A percentile compares a stretch with the other conserved stretches of the same genome.
phyloP scores from a whole-genome alignment of 2,888 invertebrate species.

The Tuta absoluta region DNA sequence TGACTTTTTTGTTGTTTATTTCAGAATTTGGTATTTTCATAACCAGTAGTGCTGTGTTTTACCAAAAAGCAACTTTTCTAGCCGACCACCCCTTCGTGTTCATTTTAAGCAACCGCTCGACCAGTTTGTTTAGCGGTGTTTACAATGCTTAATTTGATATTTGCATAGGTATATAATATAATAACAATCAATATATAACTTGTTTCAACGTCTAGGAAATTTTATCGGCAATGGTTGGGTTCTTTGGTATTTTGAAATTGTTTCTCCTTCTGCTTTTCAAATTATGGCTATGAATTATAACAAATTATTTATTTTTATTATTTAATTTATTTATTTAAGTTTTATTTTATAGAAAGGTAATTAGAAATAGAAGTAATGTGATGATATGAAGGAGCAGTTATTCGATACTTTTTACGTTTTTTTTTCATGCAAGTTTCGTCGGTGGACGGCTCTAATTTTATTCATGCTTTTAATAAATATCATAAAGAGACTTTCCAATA shows the following conservation, averaged over 20 bases:
- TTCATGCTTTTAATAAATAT: too few species aligned
- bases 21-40: conserved; percentile 29
- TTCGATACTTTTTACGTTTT: too few species aligned
- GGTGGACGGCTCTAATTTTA: too few species aligned
- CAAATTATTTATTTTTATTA: too few species aligned
- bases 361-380: too few species aligned
- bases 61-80: conserved; percentile 20
- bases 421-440: too few species aligned
- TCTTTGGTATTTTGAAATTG: background rate
- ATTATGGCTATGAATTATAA: too few species aligned
- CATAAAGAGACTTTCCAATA: too few species aligned
- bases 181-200: background rate
- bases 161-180: background rate
- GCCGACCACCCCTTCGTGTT: conserved; percentile 35
- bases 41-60: conserved; percentile 10
- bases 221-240: background rate
- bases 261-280: too few species aligned
- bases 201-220: background rate
- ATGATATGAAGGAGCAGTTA: too few species aligned
- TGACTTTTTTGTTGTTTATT: conserved; percentile 8
- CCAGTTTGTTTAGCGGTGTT: conserved; percentile 27
- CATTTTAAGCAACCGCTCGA: conserved; percentile 23
- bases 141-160: conserved; percentile 18
- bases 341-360: too few species aligned
- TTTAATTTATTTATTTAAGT: too few species aligned